Percentiles rank a stretch among this genome's conserved stretches.
Evolutionary conservation across 1,140 invertebrate species (phyloP).

Genomic region (Stratiolaelaps scimitus): DNA sequence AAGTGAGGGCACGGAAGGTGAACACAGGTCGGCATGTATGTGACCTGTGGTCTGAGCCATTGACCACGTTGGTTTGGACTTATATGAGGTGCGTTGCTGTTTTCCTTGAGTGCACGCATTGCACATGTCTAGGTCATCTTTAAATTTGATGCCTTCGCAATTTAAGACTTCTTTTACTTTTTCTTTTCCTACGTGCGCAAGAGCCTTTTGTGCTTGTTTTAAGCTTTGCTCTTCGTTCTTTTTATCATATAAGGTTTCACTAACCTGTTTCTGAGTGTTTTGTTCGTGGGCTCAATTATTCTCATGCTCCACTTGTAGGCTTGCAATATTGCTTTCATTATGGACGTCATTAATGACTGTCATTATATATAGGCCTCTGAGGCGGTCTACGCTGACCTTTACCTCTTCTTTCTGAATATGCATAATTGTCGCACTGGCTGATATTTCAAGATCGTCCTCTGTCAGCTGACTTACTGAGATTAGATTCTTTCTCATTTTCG

Average conservation of each 20-base stretch:
- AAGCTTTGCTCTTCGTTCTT: neutral
- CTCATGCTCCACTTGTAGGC: no score
- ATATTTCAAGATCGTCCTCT: no score
- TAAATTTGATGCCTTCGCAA: neutral
- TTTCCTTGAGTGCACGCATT: neutral
- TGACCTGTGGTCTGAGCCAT: neutral
- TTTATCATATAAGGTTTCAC: neutral
- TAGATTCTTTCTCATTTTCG: no score
- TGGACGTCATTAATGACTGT: no score
- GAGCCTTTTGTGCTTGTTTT: neutral
- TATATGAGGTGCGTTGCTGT: neutral
- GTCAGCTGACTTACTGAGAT: no score
- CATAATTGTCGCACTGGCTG: no score
- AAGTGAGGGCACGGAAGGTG: neutral
- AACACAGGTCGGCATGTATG: neutral
- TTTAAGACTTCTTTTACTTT: slow-evolving; percentile 12
- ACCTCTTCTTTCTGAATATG: no score
- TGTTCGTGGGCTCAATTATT: no score
- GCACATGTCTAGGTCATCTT: neutral
- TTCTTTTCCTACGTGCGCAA: slow-evolving; percentile 4
- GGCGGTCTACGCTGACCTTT: no score
- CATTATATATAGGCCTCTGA: no score
- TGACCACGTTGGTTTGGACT: neutral
- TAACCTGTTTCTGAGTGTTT: slow-evolving; percentile 2
- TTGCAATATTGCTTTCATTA: no score